Percentiles rank a stretch among this genome's conserved stretches.
Evolutionary conservation across 2,797 vertebrate genomes (phyloP).

Genomic region (Pipistrellus pygmaeus): DNA sequence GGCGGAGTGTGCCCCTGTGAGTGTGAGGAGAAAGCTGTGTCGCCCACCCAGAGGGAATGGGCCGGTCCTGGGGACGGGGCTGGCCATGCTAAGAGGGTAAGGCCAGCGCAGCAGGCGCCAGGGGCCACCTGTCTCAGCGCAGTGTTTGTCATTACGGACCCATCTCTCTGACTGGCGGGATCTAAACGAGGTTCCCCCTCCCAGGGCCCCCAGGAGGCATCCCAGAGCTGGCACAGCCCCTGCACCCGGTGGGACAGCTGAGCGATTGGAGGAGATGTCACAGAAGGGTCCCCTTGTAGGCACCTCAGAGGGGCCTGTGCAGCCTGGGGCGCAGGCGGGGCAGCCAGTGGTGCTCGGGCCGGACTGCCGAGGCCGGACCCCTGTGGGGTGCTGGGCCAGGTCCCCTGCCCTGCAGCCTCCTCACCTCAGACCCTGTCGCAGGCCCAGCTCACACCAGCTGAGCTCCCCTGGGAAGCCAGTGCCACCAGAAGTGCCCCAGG

Average conservation of each 20-base stretch:
- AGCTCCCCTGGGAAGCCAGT: neutral
- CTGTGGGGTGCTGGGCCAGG: neutral
- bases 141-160: neutral
- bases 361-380: accelerated
- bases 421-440: neutral
- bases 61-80: neutral
- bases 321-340: no score
- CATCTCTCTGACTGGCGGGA: neutral
- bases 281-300: neutral
- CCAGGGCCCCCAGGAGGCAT: neutral
- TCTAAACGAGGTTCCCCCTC: neutral
- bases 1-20: accelerated
- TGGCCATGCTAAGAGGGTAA: neutral
- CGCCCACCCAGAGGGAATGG: accelerated
- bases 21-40: accelerated
- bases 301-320: neutral
- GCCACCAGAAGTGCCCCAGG: conserved; percentile 69
- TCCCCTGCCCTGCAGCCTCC: no score
- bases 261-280: neutral
- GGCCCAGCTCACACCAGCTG: no score
- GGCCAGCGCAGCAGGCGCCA: neutral
- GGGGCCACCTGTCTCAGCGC: neutral
- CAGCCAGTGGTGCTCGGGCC: neutral
- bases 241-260: neutral
- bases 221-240: neutral